A percentile compares a stretch with the other conserved stretches of the same genome.
Evolutionary conservation across 2,888 invertebrate genomes (phyloP).

Genomic region (Drosophila infuscata): DNA sequence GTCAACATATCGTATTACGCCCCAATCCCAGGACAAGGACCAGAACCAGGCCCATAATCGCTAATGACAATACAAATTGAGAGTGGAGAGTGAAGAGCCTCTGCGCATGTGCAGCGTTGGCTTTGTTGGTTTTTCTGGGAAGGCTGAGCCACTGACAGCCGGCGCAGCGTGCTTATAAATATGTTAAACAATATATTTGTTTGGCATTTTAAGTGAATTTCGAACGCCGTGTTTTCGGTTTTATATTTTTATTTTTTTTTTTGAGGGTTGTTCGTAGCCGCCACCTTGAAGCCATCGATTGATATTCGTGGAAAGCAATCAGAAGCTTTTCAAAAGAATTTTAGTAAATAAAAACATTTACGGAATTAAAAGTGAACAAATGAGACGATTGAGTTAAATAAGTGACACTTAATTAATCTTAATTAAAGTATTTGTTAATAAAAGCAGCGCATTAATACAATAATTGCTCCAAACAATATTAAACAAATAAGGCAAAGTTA

Average conservation of each 20-base stretch:
- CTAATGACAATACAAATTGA: conserved; percentile 80
- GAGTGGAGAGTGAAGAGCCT: conserved; percentile 44
- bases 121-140: conserved; percentile 70
- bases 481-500: neutral
- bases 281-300: conserved; percentile 67
- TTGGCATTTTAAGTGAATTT: conserved; percentile 69
- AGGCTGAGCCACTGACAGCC: conserved; percentile 55
- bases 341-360: neutral
- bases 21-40: conserved; percentile 36
- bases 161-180: conserved; percentile 62
- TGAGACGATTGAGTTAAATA: neutral
- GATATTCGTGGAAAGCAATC: conserved; percentile 53
- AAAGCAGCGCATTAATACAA: neutral
- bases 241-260: conserved; percentile 12
- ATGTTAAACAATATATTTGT: conserved; percentile 68
- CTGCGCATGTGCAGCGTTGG: conserved; percentile 23
- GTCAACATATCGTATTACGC: conserved; percentile 79
- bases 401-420: neutral
- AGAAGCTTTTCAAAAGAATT: conserved; percentile 29
- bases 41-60: conserved; percentile 64
- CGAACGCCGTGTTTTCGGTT: conserved; percentile 27
- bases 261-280: conserved; percentile 28
- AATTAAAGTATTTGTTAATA: neutral
- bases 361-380: neutral
- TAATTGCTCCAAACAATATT: neutral